Evolutionary conservation across 2,113 vertebrate species (phyloP).

Genomic region (Gobiocypris rarus): DNA sequence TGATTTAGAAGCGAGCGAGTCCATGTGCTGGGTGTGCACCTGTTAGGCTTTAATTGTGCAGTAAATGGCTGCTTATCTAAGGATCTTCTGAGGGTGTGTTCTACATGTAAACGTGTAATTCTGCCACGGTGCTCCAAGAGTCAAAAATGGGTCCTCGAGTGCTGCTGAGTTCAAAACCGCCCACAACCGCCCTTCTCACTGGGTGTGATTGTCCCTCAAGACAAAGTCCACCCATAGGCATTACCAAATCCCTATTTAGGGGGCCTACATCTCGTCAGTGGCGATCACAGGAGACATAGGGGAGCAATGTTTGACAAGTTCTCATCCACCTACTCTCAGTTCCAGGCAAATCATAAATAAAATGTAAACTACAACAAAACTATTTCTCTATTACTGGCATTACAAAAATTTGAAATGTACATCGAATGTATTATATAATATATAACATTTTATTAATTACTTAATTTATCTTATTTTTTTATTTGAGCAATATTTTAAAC

Average conservation of each 20-base stretch:
- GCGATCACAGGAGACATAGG: background rate
- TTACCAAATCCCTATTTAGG: background rate
- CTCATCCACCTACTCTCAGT: background rate
- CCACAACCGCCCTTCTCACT: background rate
- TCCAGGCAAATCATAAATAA: background rate
- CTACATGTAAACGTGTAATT: conserved; percentile 33
- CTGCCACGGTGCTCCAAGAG: background rate
- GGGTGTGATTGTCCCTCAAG: conserved; percentile 24
- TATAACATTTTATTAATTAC: too few relatives aligned
- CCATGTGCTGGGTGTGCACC: conserved; percentile 60
- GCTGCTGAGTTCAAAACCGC: background rate
- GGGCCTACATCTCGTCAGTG: background rate
- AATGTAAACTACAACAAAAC: background rate
- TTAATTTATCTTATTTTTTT: too few relatives aligned
- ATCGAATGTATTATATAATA: background rate
- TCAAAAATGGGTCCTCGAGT: conserved; percentile 4
- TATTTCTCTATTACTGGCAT: background rate
- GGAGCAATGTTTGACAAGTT: background rate
- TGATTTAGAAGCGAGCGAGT: conserved; percentile 59
- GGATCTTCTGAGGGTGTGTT: conserved; percentile 28
- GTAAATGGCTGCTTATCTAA: conserved; percentile 46
- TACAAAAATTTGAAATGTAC: background rate
- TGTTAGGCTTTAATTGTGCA: conserved; percentile 44
- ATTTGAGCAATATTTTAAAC: too few relatives aligned
- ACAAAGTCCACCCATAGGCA: background rate